These are phyloP conservation scores for Tipula lateralis DNA, from an alignment of 2,888 invertebrate genomes.

Conservation along the genomic window DNA sequence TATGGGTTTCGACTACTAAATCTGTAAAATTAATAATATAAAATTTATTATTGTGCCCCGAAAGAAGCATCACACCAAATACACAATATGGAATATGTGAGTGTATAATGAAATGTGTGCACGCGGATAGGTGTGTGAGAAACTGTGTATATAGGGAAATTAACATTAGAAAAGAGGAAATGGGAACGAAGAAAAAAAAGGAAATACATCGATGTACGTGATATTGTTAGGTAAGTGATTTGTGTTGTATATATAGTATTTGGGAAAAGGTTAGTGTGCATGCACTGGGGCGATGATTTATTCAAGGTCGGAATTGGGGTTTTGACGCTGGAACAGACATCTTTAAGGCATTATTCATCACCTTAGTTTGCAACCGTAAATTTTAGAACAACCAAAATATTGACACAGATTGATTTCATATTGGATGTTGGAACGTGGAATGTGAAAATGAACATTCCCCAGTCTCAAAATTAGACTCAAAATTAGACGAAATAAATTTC, in stretches of 20 bases:
- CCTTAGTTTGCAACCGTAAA: too few species aligned
- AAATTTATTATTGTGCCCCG: background rate
- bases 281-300: background rate
- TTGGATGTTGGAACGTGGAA: too few species aligned
- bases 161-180: constrained; percentile 24
- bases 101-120: background rate
- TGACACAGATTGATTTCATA: too few species aligned
- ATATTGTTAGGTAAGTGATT: constrained; percentile 28
- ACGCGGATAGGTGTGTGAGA: background rate
- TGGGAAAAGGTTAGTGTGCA: background rate
- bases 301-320: background rate
- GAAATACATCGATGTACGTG: constrained; percentile 28
- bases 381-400: too few species aligned
- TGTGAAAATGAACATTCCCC: too few species aligned
- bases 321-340: too few species aligned
- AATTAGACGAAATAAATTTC: too few species aligned
- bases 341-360: too few species aligned
- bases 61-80: background rate
- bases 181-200: constrained; percentile 13
- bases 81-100: background rate
- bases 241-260: background rate
- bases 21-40: background rate
- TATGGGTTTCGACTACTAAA: background rate
- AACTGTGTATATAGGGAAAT: constrained; percentile 7
- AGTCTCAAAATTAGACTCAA: too few species aligned